Percentiles rank a stretch among this genome's conserved stretches.
Conservation (phyloP, 2,113 vertebrate genomes). For the Dolichotis patagonum region DNA sequence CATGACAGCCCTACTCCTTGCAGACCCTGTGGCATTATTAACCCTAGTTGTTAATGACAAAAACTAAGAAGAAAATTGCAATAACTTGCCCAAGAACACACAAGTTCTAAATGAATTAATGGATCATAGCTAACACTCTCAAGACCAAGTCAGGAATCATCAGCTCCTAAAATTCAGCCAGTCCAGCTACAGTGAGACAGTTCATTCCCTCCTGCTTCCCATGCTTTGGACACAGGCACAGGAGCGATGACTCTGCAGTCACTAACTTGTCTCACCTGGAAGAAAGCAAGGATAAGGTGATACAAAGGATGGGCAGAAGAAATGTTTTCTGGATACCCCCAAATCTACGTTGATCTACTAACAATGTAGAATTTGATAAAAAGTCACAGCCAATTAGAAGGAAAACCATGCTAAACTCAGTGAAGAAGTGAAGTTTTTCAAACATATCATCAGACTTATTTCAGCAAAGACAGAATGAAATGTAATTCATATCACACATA, state of each 20-base stretch:
- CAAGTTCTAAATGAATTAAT: not conserved
- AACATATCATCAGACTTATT: not conserved
- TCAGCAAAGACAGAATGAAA: too few species aligned
- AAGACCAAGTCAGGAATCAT: not conserved
- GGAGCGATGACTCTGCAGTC: fast-evolving
- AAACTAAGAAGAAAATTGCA: not conserved
- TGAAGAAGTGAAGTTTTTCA: not conserved
- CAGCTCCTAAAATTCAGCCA: too few species aligned
- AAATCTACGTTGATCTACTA: too few species aligned
- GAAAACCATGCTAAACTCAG: not conserved
- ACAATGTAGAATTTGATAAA: fast-evolving
- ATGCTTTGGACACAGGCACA: fast-evolving
- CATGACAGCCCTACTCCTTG: not conserved
- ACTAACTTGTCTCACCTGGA: too few species aligned
- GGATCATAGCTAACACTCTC: not conserved
- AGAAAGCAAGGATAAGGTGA: fast-evolving
- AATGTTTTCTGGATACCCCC: not conserved
- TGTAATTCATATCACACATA: too few species aligned
- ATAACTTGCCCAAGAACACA: too few species aligned
- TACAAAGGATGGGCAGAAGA: not conserved
- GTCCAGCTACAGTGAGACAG: not conserved
- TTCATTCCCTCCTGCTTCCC: too few species aligned
- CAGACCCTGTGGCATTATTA: fast-evolving
- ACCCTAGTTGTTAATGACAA: not conserved
- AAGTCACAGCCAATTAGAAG: not conserved